Base-by-base conservation (phyloP, 2,888 invertebrate genomes). In the Nephrotoma flavescens region DNA sequence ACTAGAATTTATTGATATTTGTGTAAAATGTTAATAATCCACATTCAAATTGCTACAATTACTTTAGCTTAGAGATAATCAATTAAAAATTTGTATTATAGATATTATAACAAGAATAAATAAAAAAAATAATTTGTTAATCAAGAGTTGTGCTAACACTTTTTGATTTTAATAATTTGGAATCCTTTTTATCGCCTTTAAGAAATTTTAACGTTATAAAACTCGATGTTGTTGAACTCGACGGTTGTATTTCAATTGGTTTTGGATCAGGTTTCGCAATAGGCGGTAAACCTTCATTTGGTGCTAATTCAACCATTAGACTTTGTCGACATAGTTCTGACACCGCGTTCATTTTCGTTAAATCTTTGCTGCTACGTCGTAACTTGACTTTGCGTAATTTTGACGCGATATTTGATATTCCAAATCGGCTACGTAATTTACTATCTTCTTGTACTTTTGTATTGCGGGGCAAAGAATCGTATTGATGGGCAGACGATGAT, bases 301-400 rank as follows among this genome's bases (percentile, higher is more conserved):
- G 31, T 9, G 31, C 11, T 11, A 94, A 92, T 89, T 94, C 94
- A 11, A 96, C 95, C 4, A 96, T 91, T 4, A 96, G 91, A 89
- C 96, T 96, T 90, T 96, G 96, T 0, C 96, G 92, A 88, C 96
- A 96, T 4, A 96, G 92, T 2, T 94, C 93, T 0, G 96, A 94
- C 0, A 96, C 93, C 0, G 95, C 94, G 87, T 94, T 94, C 89
- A 93, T 92, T 89, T 91, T 92, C 44, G 89, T 86, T 90, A 91
- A 87, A 47, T 88, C 88, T 83, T 87, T 88, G 86, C 89, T 88
- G 87, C 89, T 88, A 86, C 88, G 87, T 41, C 93, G 90, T 90
- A 93, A 91, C 89, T 93, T 93, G 0, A 93, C 93, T 88, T 93
- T 93, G 2, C 94, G 92, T 87, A 95, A 92, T 90, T 94, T 94